A percentile compares a stretch with the other conserved stretches of the same genome.
phyloP scores from a whole-genome alignment of 2,797 vertebrate species.

The Eutrigla gurnardus region DNA sequence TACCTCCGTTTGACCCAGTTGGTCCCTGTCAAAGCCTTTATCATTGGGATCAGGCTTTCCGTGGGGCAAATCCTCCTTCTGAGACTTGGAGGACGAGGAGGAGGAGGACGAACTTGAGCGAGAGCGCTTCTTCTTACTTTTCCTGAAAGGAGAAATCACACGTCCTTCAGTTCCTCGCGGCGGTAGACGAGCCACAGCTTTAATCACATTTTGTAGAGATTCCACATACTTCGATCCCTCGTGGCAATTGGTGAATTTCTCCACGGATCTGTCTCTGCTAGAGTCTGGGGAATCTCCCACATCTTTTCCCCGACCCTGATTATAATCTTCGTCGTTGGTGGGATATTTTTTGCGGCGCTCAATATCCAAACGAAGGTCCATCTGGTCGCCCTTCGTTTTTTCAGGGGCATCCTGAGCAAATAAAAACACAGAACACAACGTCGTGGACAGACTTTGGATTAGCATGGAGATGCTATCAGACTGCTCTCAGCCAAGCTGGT shows the following conservation, averaged over 20 bases:
- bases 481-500: conserved; percentile 61
- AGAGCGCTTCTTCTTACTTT: conserved; percentile 90
- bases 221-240: conserved; percentile 88
- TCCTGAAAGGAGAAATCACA: conserved; percentile 80
- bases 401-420: conserved; percentile 87
- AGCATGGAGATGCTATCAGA: conserved; percentile 62
- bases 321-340: conserved; percentile 87
- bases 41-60: conserved; percentile 87
- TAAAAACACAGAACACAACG: conserved; percentile 75
- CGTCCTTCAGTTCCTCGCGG: not conserved
- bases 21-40: conserved; percentile 87
- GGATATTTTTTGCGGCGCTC: conserved; percentile 96
- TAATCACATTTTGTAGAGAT: not conserved
- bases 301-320: conserved; percentile 88
- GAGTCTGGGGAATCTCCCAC: conserved; percentile 88
- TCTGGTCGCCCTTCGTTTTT: conserved; percentile 90
- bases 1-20: conserved; percentile 86
- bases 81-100: conserved; percentile 89
- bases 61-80: conserved; percentile 71
- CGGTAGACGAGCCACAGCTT: not conserved
- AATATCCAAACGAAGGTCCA: conserved; percentile 97
- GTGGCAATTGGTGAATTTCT: conserved; percentile 89
- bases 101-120: conserved; percentile 92
- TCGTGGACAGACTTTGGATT: conserved; percentile 82
- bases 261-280: conserved; percentile 87